Evolutionary conservation across 2,113 vertebrate genomes (phyloP), one percentile per base, ranked within the genome.

Genomic region (Siniperca knerii): DNA sequence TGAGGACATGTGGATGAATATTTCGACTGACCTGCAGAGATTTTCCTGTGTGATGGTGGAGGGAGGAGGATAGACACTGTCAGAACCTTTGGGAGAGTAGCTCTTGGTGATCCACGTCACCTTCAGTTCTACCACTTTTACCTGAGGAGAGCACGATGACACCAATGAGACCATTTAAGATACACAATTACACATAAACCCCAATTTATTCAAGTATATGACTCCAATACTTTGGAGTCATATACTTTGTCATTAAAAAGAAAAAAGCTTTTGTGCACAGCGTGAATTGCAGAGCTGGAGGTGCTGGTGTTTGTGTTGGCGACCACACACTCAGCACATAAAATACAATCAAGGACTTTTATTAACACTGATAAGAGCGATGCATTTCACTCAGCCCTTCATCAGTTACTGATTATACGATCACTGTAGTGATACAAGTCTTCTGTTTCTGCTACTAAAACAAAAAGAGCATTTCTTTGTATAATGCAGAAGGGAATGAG

Each of bases 31-130:
- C 98, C 97, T 97, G 96, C 95, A 96, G 80, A 99, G 95, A 81
- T 99, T 97, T 71, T 99, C 98, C 94, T 98, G 97, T 40, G 97
- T 95, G 93, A 99, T 98, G 87, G 98, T 92, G 0, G 97, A 97
- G 18, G 97, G 94, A n/a, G 98, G 98, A 9, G 98, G 98, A 81
- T 97, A 98, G 35, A 98, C 97, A 18, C 98, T 98, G 92, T 99
- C 98, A 0, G 97, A 98, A 75, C 98, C 98, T 92, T 98, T 97
- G 48, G 97, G 97, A 78, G 98, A 99, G 94, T 97, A 99, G 89
- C 98, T 99, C 95, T 99, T 99, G n/a, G 98, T 99, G 87, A 99
- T 99, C 98, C 98, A 99, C 0, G 97, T 99, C 85, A 99, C 98
- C 86, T 98, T 98, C 21, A 99, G 89, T 84, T 99, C 98, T 23